Conservation (phyloP, 2,113 vertebrate genomes). For the Tympanuchus pallidicinctus region DNA sequence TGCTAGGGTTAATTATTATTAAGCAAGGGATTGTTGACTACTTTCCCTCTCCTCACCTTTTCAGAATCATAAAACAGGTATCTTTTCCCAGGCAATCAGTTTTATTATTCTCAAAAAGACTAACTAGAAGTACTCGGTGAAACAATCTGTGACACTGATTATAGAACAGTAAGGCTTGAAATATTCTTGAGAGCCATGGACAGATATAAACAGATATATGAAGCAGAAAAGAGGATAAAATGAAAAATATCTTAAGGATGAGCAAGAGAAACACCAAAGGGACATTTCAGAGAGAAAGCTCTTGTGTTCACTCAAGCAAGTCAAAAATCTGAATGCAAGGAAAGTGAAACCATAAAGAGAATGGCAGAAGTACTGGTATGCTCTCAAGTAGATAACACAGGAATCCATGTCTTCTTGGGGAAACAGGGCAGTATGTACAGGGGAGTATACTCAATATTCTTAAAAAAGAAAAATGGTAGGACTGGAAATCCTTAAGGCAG, state of each 20-base stretch:
- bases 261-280: background rate
- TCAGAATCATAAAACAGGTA: background rate
- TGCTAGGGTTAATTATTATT: background rate
- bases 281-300: background rate
- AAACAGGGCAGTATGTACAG: background rate
- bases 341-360: background rate
- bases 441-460: background rate
- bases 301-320: background rate
- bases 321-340: background rate
- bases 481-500: background rate
- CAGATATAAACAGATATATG: background rate
- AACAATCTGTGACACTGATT: background rate
- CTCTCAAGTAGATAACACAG: background rate
- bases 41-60: background rate
- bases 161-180: background rate
- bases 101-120: background rate
- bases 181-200: background rate
- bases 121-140: background rate
- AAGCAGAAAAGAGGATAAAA: background rate
- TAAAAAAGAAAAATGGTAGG: background rate
- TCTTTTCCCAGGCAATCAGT: background rate
- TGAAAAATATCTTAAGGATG: background rate
- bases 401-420: background rate
- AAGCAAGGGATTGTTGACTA: background rate
- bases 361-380: background rate